Evolutionary conservation across 2,888 invertebrate genomes (phyloP), one percentile per base, ranked within the genome.

Genomic region (Hydroisotoma schaefferi): DNA sequence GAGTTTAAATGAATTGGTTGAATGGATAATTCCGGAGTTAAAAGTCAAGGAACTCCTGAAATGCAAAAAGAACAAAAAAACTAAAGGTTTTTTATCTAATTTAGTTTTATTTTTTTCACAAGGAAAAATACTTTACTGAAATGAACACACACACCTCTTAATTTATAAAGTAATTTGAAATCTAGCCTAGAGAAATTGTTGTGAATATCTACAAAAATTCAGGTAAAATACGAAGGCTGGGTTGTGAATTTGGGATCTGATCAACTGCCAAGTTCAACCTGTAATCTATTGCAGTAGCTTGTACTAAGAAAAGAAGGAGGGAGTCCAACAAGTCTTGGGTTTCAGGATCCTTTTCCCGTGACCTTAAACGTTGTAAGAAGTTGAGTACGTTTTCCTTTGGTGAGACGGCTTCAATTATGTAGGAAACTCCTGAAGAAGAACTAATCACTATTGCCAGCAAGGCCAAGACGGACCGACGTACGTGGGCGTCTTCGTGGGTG

Each of bases 321-420:
- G 38, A 43, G 23, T 53, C 40, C n/a, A 53, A 40, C 38, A 53
- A 26, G 18, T 23, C 20, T 27, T 49, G 55, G 22, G 61, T 67
- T 43, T 69, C 69, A 0, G 26, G 3, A 53, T 67, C 66, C 2
- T 55, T 38, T 37, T 71, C 71, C 2, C 20, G 28, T 23, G 43
- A n/a, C 2, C 47, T 20, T 22, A 57, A 47, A 5, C 15, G 29
- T 8, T 65, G 65, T 26, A 54, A 57, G 20, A 15, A 26, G 5
- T 62, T 47, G n/a, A 62, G 6, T 8, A 69, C 37, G 37, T 56
- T 67, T n/a, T 54, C 51, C 10, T 56, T 37, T 10, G n/a, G 38
- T 4, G 63, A 55, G 27, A 71, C 55, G 1, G 63, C 63, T 58
- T 69, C 71, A 20, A 71, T 15, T 8, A 69, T 57, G 57, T 63